Evolutionary conservation across 1,140 invertebrate species (phyloP).

Genomic region (Portunus trituberculatus): DNA sequence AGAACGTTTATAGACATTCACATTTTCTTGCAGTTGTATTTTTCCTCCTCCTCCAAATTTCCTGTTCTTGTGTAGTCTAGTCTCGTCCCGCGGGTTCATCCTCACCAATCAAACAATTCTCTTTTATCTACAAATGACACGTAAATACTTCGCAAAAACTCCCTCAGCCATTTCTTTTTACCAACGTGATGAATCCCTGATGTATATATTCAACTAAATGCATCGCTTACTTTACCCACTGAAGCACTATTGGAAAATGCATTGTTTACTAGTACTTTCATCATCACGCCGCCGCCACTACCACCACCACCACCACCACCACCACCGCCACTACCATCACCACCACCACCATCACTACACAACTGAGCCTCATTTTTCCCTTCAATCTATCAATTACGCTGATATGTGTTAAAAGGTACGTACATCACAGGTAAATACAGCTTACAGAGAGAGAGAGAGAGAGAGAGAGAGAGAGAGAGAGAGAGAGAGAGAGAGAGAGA

Average conservation of each 20-base stretch:
- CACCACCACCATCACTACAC: not conserved
- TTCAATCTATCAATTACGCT: constrained; percentile 1
- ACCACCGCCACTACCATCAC: not conserved
- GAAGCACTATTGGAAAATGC: too few species aligned
- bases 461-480: constrained; percentile 20
- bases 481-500: constrained; percentile 20
- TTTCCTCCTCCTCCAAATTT: not conserved
- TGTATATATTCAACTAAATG: too few species aligned
- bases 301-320: not conserved
- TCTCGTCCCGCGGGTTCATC: too few species aligned
- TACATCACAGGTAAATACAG: not conserved
- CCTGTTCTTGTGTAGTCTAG: too few species aligned
- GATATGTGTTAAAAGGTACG: not conserved
- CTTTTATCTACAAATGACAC: too few species aligned
- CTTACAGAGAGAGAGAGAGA: not conserved
- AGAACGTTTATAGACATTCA: not conserved
- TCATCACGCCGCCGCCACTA: not conserved
- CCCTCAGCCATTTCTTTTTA: too few species aligned
- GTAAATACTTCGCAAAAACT: too few species aligned
- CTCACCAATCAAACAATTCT: too few species aligned
- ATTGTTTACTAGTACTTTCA: too few species aligned
- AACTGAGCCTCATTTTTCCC: not conserved
- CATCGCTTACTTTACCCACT: too few species aligned
- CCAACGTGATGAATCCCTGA: too few species aligned
- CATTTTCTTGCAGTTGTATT: not conserved